Percentiles rank a stretch among this genome's conserved stretches.
Evolutionary conservation across 2,797 vertebrate species (phyloP).

Genomic region (Acanthurus lineatus): DNA sequence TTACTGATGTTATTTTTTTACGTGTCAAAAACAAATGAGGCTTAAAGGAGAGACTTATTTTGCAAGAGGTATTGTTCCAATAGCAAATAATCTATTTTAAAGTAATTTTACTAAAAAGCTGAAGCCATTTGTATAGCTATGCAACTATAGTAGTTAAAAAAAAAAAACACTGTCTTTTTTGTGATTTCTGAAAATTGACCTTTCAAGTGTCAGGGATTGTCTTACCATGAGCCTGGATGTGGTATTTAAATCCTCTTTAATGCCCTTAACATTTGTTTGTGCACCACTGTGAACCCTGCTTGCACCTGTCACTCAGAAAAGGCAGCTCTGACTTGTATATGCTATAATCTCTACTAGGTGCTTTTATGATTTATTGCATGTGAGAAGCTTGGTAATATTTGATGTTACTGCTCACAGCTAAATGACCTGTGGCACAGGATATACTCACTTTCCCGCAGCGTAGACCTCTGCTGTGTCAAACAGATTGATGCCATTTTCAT

Average conservation of each 20-base stretch:
- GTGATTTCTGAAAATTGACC: background rate
- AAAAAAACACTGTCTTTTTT: no score
- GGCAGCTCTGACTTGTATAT: no score
- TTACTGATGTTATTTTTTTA: no score
- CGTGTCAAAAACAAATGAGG: no score
- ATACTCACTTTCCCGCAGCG: slow-evolving; percentile 97
- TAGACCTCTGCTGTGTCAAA: slow-evolving; percentile 99
- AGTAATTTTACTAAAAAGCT: background rate
- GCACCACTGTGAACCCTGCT: no score
- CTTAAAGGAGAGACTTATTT: no score
- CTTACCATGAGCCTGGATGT: background rate
- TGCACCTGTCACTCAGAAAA: background rate
- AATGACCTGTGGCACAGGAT: slow-evolving; percentile 51
- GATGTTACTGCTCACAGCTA: slow-evolving; percentile 20
- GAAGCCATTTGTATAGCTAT: background rate
- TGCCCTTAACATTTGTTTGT: slow-evolving; percentile 3
- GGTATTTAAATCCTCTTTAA: slow-evolving; percentile 9
- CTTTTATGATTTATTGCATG: slow-evolving; percentile 32
- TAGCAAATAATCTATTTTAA: no score
- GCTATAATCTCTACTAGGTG: slow-evolving; percentile 10
- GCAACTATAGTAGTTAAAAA: background rate
- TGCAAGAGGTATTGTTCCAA: no score
- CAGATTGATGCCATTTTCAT: slow-evolving; percentile 99
- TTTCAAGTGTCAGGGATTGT: background rate
- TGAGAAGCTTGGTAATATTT: slow-evolving; percentile 28